Evolutionary conservation across 2,888 invertebrate species (phyloP).

Genomic region (Aradus depressus): DNA sequence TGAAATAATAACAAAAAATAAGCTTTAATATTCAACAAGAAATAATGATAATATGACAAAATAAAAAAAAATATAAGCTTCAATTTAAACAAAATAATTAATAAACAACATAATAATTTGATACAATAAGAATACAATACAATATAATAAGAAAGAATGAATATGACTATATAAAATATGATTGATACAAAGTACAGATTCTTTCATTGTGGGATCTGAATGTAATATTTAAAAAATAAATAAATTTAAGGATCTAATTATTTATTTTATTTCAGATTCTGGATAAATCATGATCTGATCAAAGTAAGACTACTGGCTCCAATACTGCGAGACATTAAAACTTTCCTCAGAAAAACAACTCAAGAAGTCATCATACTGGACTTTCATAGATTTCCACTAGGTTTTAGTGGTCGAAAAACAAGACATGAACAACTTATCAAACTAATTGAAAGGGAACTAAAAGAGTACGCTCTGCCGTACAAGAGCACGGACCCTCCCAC

Average conservation of each 20-base stretch:
- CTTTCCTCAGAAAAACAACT: slow-evolving; percentile 53
- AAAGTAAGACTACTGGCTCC: slow-evolving; percentile 54
- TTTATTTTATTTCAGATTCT: slow-evolving; percentile 46
- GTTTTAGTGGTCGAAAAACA: slow-evolving; percentile 43
- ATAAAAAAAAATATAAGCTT: too few relatives aligned
- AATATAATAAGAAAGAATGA: too few relatives aligned
- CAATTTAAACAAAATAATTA: too few relatives aligned
- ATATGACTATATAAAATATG: too few relatives aligned
- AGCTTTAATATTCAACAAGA: too few relatives aligned
- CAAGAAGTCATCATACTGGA: slow-evolving; percentile 67
- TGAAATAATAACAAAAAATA: too few relatives aligned
- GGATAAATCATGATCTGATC: slow-evolving; percentile 61
- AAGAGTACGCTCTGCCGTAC: slow-evolving; percentile 45
- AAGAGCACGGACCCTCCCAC: slow-evolving; percentile 43
- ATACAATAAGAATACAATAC: too few relatives aligned
- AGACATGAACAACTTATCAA: slow-evolving; percentile 47
- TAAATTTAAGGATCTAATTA: neutral
- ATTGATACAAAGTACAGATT: too few relatives aligned
- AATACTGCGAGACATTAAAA: slow-evolving; percentile 54
- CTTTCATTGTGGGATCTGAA: too few relatives aligned
- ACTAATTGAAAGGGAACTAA: slow-evolving; percentile 45
- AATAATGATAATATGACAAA: too few relatives aligned
- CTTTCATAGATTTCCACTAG: slow-evolving; percentile 68
- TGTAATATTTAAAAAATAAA: neutral
- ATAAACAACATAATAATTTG: too few relatives aligned